A percentile compares a stretch with the other conserved stretches of the same genome.
Conservation (phyloP, 2,888 invertebrate genomes). For the Spialia ferax region DNA sequence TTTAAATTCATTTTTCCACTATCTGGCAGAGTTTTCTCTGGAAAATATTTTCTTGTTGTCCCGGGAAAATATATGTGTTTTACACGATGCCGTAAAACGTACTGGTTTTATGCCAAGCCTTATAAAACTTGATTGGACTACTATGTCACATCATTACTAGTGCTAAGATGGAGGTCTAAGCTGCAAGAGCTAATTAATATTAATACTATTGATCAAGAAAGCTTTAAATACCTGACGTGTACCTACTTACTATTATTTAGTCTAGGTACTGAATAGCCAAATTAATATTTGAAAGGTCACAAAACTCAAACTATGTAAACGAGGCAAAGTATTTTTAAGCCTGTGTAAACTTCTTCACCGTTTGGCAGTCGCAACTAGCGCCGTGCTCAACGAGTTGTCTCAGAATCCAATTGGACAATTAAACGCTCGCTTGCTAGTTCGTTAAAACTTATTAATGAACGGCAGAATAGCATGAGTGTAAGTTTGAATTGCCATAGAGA, state of each 20-base stretch:
- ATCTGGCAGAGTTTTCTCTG: conserved; percentile 28
- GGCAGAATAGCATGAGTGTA: conserved; percentile 14
- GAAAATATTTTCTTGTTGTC: conserved; percentile 37
- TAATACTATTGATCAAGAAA: background rate
- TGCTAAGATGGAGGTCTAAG: conserved; percentile 13
- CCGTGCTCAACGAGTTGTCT: conserved; percentile 34
- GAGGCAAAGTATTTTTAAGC: background rate
- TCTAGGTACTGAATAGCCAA: background rate
- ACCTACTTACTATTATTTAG: too few relatives aligned
- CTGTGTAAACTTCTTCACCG: conserved; percentile 19
- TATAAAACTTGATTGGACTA: conserved; percentile 36
- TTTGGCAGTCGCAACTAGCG: conserved; percentile 27
- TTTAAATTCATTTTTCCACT: conserved; percentile 37
- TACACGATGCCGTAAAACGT: conserved; percentile 37
- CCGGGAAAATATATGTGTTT: conserved; percentile 32
- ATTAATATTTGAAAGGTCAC: background rate
- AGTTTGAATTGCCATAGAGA: conserved; percentile 17
- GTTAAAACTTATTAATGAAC: conserved; percentile 39
- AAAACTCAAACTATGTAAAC: background rate
- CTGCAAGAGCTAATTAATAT: background rate
- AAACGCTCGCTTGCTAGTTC: conserved; percentile 37
- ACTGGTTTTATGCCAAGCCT: conserved; percentile 33
- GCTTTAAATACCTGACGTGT: background rate
- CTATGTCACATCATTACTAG: conserved; percentile 32
- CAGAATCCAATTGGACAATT: conserved; percentile 32